Evolutionary conservation across 2,888 invertebrate species (phyloP).

Genomic region (Conistra vaccinii): DNA sequence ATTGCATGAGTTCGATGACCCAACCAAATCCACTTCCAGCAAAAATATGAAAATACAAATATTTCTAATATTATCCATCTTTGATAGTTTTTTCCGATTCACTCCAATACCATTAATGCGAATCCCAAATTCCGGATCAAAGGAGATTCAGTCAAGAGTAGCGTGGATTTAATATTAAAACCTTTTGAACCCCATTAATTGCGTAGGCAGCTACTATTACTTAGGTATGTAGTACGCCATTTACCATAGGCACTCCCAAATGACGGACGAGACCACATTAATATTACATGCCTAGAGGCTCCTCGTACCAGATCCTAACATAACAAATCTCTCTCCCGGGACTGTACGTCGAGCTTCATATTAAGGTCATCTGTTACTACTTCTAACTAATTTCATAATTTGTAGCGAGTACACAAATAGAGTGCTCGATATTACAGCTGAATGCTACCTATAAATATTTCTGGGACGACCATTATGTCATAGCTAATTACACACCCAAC

Average conservation of each 20-base stretch:
- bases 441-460: conserved; percentile 48
- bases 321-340: conserved; percentile 48
- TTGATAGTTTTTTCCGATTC: background rate
- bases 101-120: background rate
- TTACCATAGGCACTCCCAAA: conserved; percentile 28
- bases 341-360: conserved; percentile 26
- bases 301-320: conserved; percentile 32
- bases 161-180: conserved; percentile 26
- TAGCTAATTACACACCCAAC: conserved; percentile 53
- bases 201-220: conserved; percentile 16
- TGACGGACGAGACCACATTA: conserved; percentile 29
- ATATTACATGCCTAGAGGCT: conserved; percentile 47
- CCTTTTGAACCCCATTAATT: conserved; percentile 17
- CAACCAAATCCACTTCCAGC: background rate
- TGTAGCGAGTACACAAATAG: conserved; percentile 25
- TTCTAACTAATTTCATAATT: conserved; percentile 23
- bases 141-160: background rate
- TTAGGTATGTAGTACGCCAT: conserved; percentile 35
- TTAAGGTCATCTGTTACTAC: conserved; percentile 31
- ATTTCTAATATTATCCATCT: background rate
- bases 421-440: conserved; percentile 22
- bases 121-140: conserved; percentile 16
- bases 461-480: conserved; percentile 27
- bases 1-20: conserved; percentile 27
- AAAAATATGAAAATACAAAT: conserved; percentile 3